These are phyloP conservation scores for Eupristina koningsbergeri DNA, from an alignment of 1,140 invertebrate species.

Conservation along the genomic window DNA sequence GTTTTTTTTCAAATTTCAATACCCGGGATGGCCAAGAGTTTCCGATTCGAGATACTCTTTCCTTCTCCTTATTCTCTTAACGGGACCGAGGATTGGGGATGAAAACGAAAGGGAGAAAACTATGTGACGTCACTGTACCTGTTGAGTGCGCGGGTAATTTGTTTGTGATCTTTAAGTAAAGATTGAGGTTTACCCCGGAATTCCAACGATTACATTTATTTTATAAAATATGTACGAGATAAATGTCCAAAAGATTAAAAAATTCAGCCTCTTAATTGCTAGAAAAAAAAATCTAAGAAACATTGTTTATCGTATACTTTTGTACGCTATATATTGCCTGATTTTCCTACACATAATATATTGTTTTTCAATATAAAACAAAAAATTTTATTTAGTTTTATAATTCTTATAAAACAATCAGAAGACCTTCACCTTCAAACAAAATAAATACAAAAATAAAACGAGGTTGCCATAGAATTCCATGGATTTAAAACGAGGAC, in stretches of 20 bases:
- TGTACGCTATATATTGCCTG: too few species aligned
- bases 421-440: not conserved
- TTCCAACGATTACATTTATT: not conserved
- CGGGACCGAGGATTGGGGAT: not conserved
- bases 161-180: not conserved
- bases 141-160: slow-evolving; percentile 2
- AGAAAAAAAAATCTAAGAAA: too few species aligned
- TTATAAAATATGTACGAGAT: too few species aligned
- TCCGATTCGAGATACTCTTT: not conserved
- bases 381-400: not conserved
- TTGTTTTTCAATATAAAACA: not conserved
- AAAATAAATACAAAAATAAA: not conserved
- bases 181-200: not conserved
- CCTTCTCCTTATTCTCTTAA: not conserved
- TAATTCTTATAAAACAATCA: not conserved
- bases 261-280: too few species aligned
- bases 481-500: not conserved
- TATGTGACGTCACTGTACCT: not conserved
- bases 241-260: too few species aligned
- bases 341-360: too few species aligned
- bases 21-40: not conserved
- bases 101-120: too few species aligned
- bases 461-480: too few species aligned
- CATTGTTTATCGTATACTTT: too few species aligned
- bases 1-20: slow-evolving; percentile 6